Evolutionary conservation across 2,888 invertebrate species (phyloP).

Genomic region (Miltochrista miniata): DNA sequence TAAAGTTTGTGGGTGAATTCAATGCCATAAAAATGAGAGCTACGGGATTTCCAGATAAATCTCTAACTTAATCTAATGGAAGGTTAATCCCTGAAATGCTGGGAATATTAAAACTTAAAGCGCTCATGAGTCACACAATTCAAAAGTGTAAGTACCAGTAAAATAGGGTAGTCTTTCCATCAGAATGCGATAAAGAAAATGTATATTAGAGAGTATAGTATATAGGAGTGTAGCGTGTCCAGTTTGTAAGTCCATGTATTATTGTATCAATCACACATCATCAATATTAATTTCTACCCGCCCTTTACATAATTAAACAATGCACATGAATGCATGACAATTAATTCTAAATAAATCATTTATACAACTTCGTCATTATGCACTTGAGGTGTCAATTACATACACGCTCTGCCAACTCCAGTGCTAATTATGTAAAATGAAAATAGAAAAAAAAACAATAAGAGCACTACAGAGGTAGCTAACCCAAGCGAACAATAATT

Average conservation of each 20-base stretch:
- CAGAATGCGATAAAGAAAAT: no score
- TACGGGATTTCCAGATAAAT: no score
- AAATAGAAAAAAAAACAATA: neutral
- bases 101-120: no score
- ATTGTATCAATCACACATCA: slow-evolving; percentile 20
- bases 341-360: slow-evolving; percentile 33
- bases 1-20: no score
- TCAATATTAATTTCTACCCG: slow-evolving; percentile 32
- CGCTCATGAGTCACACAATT: no score
- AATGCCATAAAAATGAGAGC: no score
- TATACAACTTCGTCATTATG: slow-evolving; percentile 27
- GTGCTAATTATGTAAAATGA: neutral
- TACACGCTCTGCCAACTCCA: neutral
- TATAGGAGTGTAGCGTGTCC: no score
- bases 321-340: slow-evolving; percentile 36
- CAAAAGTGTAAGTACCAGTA: no score
- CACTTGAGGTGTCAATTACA: slow-evolving; percentile 28
- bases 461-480: neutral
- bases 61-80: no score
- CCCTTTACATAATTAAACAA: slow-evolving; percentile 16
- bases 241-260: slow-evolving; percentile 8
- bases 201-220: no score
- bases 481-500: neutral
- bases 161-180: no score
- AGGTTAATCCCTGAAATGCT: no score